Base-by-base conservation (phyloP, 2,888 invertebrate species). In the Corbicula japonica region DNA sequence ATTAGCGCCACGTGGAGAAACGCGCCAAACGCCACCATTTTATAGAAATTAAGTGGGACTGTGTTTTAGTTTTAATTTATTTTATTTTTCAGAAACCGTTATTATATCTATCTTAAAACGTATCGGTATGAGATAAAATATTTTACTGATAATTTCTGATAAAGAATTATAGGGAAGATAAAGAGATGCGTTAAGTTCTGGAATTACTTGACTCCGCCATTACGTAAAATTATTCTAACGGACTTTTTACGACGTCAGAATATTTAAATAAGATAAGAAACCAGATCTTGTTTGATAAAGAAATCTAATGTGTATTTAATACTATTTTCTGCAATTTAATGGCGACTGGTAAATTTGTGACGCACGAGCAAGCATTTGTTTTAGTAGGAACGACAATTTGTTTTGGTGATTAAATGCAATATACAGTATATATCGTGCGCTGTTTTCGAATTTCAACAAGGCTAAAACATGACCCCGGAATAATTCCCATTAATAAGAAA, bases 81-180 rank as follows among this genome's bases (percentile, higher is more conserved):
- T 71, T 56, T 76, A 63, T 76, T 66, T 70, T 32, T 56, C 48
- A 35, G 35, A 58, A 60, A 71, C 72, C 76, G 76, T 73, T 78
- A 69, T 60, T 61, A 69, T 78, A 74, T 78, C 73, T 74, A 74
- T 78, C 78, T 50, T 50, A 70, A 62, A 68, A 70, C 78, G 79
- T 71, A 79, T 79, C 79, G 58, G 34, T 12, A 28, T 46, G 30
- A 52, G 76, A 76, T 76, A 69, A 76, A 76, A 76, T 73, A 60
- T 76, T 75, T 68, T 52, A 34, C 58, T 66, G 71, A 72, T 71
- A 71, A 71, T 28, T 48, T n/a, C 38, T 10, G 70, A 76, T 76
- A 65, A 60, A 58, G 58, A 60, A 75, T 61, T 63, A 71, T 63
- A 46, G 60, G 46, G 30, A 58, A 35, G 63, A 76, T 68, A 68